Evolutionary conservation across 2,888 invertebrate species (phyloP), one percentile per base, ranked within the genome.

Genomic region (Hymenopus coronatus): DNA sequence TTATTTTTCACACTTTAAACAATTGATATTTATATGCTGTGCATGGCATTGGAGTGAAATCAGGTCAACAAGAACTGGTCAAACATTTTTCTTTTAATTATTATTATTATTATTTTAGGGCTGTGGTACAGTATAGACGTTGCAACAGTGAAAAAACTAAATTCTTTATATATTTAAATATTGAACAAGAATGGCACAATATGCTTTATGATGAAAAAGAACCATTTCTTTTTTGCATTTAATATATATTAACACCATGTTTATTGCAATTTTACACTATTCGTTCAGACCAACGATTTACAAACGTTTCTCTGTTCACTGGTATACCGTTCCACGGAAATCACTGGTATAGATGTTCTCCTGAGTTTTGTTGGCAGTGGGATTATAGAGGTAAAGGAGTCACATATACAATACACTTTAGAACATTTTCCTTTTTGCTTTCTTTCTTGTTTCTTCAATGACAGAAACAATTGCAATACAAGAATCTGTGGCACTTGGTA

Each of bases 401-500:
- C 54, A 20, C 54, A 70, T 70, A 25, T 70, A 20, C 54, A 70
- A 70, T 70, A 70, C 54, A 70, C 54, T 70, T 70, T 70, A 70
- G 20, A 70, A 70, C 54, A 70, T 70, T 70, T 40, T 40, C 40
- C 2, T 40, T 40, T 40, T 40, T 40, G 9, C 12, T 40, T 40
- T 20, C 54, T 70, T 70, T 70, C 54, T 70, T 70, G 54, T 70
- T 70, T 54, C 54, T 54, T 25, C 54, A 70, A 70, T 70, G 54
- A 70, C 6, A 70, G 54, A 70, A 70, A 70, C 54, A 70, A 70
- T n/a, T 70, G 54, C 54, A 70, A 70, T 70, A 70, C 54, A 70
- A 70, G 54, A 70, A 70, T 70, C 54, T 70, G 20, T 85, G 85
- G 85, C 85, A 85, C 84, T 84, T 84, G 84, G 84, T 30, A 84